A percentile compares a stretch with the other conserved stretches of the same genome.
Evolutionary conservation across 2,113 vertebrate species (phyloP).

Genomic region (Ochotona curzoniae): DNA sequence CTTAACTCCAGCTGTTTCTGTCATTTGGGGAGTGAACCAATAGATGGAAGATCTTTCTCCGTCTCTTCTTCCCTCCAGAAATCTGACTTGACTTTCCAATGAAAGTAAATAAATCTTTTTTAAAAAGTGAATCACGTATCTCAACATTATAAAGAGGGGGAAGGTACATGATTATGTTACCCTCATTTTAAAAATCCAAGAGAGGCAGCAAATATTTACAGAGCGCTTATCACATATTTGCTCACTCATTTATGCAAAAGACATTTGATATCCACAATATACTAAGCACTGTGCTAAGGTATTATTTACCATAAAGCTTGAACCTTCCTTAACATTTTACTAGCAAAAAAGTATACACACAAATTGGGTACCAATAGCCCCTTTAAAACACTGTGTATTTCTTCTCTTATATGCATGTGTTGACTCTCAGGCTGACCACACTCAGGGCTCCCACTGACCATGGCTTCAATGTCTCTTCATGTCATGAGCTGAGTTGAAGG

Average conservation of each 20-base stretch:
- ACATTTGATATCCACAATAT: neutral
- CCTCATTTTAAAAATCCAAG: slow-evolving; percentile 12
- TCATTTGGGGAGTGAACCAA: too few relatives aligned
- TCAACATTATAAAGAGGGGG: neutral
- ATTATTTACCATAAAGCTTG: slow-evolving; percentile 46
- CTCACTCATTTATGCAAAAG: slow-evolving; percentile 40
- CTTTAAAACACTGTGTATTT: slow-evolving; percentile 28
- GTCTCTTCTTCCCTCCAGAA: too few relatives aligned
- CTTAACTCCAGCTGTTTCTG: too few relatives aligned
- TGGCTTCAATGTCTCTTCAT: slow-evolving; percentile 29
- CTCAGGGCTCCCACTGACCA: slow-evolving; percentile 54
- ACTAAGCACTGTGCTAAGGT: neutral
- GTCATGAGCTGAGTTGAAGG: neutral
- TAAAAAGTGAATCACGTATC: neutral
- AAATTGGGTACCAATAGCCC: neutral
- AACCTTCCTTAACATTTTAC: slow-evolving; percentile 28
- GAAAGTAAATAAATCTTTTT: too few relatives aligned
- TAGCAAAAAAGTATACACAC: slow-evolving; percentile 20
- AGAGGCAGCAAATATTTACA: neutral
- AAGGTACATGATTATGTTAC: neutral
- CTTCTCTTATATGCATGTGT: neutral
- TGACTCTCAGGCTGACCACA: neutral
- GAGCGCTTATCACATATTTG: neutral
- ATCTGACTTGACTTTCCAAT: too few relatives aligned
- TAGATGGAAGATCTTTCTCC: too few relatives aligned